These are phyloP conservation scores for Caenorhabditis plicata DNA, from an alignment of 2,888 invertebrate genomes.

Conservation along the genomic window DNA sequence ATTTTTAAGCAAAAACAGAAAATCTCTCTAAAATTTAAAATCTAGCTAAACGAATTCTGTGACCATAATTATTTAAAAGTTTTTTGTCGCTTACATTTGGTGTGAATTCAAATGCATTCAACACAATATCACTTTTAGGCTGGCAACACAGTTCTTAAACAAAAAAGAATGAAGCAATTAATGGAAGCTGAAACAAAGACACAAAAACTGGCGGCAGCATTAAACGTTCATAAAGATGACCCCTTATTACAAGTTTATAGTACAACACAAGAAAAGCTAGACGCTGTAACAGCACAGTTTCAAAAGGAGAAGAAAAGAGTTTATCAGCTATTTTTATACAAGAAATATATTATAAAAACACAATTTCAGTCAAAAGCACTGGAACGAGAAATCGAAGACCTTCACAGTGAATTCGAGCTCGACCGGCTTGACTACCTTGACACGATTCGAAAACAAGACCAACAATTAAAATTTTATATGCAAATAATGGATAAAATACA, in stretches of 20 bases:
- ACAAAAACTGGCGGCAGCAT: conserved; percentile 62
- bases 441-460: conserved; percentile 76
- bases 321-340: neutral
- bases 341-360: neutral
- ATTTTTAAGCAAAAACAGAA: no score
- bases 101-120: no score
- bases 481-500: conserved; percentile 69
- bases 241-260: conserved; percentile 78
- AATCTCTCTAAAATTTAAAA: no score
- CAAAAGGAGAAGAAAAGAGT: conserved; percentile 69
- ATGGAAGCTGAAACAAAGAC: conserved; percentile 74
- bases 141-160: conserved; percentile 76
- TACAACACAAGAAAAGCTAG: conserved; percentile 79
- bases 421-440: conserved; percentile 82
- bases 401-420: conserved; percentile 80
- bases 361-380: conserved; percentile 72
- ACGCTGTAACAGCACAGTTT: conserved; percentile 75
- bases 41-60: no score
- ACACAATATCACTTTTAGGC: no score
- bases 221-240: conserved; percentile 73
- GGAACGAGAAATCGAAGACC: conserved; percentile 77
- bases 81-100: no score
- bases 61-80: no score
- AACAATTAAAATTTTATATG: conserved; percentile 74
- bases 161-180: conserved; percentile 74